Evolutionary conservation across 2,888 invertebrate species (phyloP).

Genomic region (Elysia crispata): DNA sequence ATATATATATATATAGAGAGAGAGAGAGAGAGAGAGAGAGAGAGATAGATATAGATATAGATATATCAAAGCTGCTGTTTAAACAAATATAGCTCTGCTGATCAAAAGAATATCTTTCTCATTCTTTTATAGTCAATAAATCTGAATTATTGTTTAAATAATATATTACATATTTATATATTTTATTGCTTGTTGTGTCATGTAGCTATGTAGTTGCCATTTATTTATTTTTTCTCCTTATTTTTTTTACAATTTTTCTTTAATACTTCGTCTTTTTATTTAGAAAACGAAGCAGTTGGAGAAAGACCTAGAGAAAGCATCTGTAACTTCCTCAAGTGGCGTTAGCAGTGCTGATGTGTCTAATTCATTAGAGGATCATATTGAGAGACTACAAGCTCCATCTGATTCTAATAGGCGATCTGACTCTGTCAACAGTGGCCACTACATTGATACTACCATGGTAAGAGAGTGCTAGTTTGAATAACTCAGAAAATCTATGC

Average conservation of each 20-base stretch:
- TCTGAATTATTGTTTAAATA: neutral
- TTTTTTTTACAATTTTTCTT: too few species aligned
- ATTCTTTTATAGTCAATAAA: too few species aligned
- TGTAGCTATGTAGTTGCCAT: neutral
- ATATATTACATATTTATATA: neutral
- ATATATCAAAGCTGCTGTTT: too few species aligned
- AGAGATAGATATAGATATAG: too few species aligned
- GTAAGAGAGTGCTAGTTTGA: constrained; percentile 40
- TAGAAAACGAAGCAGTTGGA: constrained; percentile 69
- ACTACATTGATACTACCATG: constrained; percentile 50
- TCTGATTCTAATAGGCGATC: constrained; percentile 48
- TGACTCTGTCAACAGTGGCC: constrained; percentile 51
- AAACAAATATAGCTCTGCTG: too few species aligned
- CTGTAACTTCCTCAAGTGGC: constrained; percentile 46
- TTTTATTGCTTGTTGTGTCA: neutral
- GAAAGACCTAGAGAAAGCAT: constrained; percentile 58
- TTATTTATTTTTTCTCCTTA: too few species aligned
- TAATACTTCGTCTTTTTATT: constrained; percentile 29
- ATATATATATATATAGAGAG: too few species aligned
- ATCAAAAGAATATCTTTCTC: too few species aligned
- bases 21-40: too few species aligned
- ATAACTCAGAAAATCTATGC: too few species aligned
- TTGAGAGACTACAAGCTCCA: constrained; percentile 51
- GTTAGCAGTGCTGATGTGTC: constrained; percentile 49
- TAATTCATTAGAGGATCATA: constrained; percentile 68